These are phyloP conservation scores for Papilio elwesi DNA, from an alignment of 2,888 invertebrate species.

Conservation along the genomic window DNA sequence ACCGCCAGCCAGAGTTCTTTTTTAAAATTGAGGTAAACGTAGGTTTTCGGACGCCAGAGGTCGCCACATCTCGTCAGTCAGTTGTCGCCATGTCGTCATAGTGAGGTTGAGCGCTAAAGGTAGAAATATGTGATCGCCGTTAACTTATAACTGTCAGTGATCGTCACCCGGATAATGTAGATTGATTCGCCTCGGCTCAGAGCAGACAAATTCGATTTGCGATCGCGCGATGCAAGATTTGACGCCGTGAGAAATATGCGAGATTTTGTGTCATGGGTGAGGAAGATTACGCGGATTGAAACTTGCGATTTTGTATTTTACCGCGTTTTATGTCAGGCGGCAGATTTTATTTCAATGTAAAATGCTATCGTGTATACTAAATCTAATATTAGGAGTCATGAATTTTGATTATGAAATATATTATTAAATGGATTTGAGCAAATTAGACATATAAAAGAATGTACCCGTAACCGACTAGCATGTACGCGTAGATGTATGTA, in stretches of 20 bases:
- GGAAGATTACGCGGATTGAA: conserved; percentile 27
- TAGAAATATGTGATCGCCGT: conserved; percentile 24
- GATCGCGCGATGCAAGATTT: conserved; percentile 53
- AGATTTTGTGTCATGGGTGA: conserved; percentile 46
- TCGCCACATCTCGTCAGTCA: too few relatives aligned
- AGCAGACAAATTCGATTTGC: conserved; percentile 80
- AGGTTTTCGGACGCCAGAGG: too few relatives aligned
- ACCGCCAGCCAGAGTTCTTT: too few relatives aligned
- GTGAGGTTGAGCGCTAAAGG: too few relatives aligned
- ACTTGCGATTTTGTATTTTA: conserved; percentile 9
- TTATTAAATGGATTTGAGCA: too few relatives aligned
- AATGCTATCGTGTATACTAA: background rate
- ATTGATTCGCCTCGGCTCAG: conserved; percentile 78
- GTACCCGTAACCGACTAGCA: too few relatives aligned
- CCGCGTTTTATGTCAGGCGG: background rate
- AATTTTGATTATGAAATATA: too few relatives aligned
- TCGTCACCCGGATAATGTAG: conserved; percentile 70
- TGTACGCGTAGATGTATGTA: too few relatives aligned
- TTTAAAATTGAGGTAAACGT: too few relatives aligned
- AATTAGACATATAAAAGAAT: too few relatives aligned
- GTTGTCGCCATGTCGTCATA: too few relatives aligned
- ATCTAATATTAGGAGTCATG: too few relatives aligned
- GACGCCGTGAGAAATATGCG: conserved; percentile 66
- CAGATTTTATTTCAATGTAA: background rate
- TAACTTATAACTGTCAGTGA: conserved; percentile 49